Evolutionary conservation across 2,888 invertebrate species (phyloP).

Genomic region (Sipunculus nudus): DNA sequence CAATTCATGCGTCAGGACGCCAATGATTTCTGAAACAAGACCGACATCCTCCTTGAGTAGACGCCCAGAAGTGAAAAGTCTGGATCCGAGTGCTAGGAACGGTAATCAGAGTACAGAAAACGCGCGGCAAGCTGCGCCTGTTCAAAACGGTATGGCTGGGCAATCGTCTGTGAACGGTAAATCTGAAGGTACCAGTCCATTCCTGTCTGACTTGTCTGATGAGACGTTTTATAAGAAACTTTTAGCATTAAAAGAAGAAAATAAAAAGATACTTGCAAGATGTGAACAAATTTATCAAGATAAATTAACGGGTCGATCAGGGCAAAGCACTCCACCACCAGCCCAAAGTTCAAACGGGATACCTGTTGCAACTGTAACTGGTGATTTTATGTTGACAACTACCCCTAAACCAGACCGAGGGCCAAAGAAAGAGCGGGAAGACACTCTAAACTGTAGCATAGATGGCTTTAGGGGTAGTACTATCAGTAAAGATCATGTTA

Average conservation of each 20-base stretch:
- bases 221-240: slow-evolving; percentile 61
- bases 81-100: too few species aligned
- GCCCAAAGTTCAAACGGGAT: too few species aligned
- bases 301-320: slow-evolving; percentile 35
- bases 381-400: too few species aligned
- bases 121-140: neutral
- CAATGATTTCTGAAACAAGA: slow-evolving; percentile 54
- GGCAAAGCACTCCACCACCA: too few species aligned
- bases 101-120: too few species aligned
- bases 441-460: neutral
- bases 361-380: too few species aligned
- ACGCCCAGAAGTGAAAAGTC: too few species aligned
- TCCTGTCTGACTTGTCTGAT: slow-evolving; percentile 50
- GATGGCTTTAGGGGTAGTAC: neutral
- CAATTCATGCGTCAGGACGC: slow-evolving; percentile 59
- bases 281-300: slow-evolving; percentile 59
- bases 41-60: slow-evolving; percentile 46
- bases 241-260: slow-evolving; percentile 56
- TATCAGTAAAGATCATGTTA: slow-evolving; percentile 10
- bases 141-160: neutral
- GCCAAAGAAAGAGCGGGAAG: neutral
- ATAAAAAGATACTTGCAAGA: slow-evolving; percentile 56
- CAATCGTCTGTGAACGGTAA: neutral
- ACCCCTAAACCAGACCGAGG: neutral
- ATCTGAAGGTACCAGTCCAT: slow-evolving; percentile 18